Conservation (phyloP, 1,140 invertebrate species). For the Asobara japonica region DNA sequence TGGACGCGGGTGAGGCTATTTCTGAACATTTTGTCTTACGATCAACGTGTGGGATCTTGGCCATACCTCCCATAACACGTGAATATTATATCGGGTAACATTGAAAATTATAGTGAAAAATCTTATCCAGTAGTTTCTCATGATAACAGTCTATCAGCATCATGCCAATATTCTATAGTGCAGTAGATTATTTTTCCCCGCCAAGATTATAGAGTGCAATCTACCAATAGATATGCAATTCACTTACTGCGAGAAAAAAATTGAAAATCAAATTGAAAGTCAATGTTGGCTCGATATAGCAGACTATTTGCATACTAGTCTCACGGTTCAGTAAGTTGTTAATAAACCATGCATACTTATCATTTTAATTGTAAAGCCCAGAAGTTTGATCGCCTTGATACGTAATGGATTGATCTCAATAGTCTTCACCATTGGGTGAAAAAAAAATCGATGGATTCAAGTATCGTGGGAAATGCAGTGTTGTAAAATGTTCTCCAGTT, state of each 20-base stretch:
- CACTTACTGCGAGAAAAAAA: constrained; percentile 8
- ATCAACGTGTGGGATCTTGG: constrained; percentile 14
- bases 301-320: background rate
- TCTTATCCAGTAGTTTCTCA: background rate
- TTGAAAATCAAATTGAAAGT: constrained; percentile 8
- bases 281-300: background rate
- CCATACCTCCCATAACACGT: background rate
- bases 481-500: background rate
- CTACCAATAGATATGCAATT: constrained; percentile 1
- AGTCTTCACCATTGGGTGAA: background rate
- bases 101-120: background rate
- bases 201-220: constrained; percentile 6
- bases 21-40: constrained; percentile 1
- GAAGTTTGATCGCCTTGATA: background rate
- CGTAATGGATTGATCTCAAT: background rate
- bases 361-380: constrained; percentile 7
- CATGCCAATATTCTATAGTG: background rate
- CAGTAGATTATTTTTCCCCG: background rate
- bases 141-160: background rate
- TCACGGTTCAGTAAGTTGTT: background rate
- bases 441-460: background rate
- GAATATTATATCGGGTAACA: background rate
- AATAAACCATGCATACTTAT: background rate
- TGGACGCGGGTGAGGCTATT: constrained; percentile 10
- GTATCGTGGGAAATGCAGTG: background rate